These are phyloP conservation scores for Macrosiphum euphorbiae DNA, from an alignment of 2,888 invertebrate genomes.

Conservation along the genomic window DNA sequence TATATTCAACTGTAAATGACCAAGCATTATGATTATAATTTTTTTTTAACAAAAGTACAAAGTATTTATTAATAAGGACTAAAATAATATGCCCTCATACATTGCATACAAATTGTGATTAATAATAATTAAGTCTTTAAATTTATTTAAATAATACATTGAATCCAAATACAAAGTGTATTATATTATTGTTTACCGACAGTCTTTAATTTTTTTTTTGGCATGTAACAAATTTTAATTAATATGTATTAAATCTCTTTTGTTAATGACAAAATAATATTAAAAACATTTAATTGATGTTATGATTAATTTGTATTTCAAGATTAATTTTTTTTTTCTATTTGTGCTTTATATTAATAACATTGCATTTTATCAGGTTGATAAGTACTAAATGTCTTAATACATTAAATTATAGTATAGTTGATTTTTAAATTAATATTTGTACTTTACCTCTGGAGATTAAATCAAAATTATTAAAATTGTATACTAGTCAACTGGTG, in stretches of 20 bases:
- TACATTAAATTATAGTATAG: neutral
- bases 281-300: neutral
- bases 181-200: neutral
- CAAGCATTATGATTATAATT: neutral
- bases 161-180: neutral
- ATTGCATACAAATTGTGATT: neutral
- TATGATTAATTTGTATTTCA: neutral
- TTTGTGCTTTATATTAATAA: neutral
- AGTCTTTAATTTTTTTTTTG: neutral
- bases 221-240: neutral
- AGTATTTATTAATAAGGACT: neutral
- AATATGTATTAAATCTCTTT: neutral
- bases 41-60: constrained; percentile 9
- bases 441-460: neutral
- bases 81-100: neutral
- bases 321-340: neutral
- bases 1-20: neutral
- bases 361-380: neutral
- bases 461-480: constrained; percentile 29
- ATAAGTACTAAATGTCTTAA: neutral
- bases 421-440: neutral
- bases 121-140: neutral
- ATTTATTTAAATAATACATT: neutral
- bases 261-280: neutral
- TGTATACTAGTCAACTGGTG: constrained; percentile 50